Base-by-base conservation (phyloP, 1,140 invertebrate genomes). In the Drosophila punjabiensis region DNA sequence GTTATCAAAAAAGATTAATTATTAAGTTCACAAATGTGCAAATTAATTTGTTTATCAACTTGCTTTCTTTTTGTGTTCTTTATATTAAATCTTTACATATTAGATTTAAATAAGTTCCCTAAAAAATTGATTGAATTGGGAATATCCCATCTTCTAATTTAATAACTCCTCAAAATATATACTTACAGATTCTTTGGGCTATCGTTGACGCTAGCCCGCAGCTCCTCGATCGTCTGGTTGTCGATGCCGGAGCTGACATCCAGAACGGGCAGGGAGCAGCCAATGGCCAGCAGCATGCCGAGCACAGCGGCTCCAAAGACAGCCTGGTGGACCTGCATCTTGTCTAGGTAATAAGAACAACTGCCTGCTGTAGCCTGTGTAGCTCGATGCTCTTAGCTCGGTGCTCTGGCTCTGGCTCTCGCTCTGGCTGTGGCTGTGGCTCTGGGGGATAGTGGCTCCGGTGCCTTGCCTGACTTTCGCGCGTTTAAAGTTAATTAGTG, bases 181-280 rank as follows among this genome's bases (percentile, higher is more conserved):
- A 78, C 92, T 92, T 83, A 93, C 92, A 93, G 76, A 71, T 93
- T 92, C 63, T 93, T 93, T 35, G 91, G 91, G 8, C 76, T 82
- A 67, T 93, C 92, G 60, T 92, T 93, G 37, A 81, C 67, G 53
- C 79, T 88, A 37, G 81, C 70, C 8, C 73, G 53, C 10, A 93
- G 68, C 30, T 91, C 70, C 37, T 92, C 89, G 8, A 93, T 76
- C 11, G 92, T 93, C 16, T 58, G 73, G 53, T 88, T 88, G 61
- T 93, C 92, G 16, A 92, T 55, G n/a, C 83, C 86, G 1, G 81
- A 90, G 52, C 70, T 85, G n/a, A 45, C 71, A 30, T 93, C 92
- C 53, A 91, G 50, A 10, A 93, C 66, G 28, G 92, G 92, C 63
- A 92, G 69, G 30, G 83, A 67, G 58, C 56, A 61, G 39, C 80